A percentile compares a stretch with the other conserved stretches of the same genome.
Evolutionary conservation across 2,888 invertebrate genomes (phyloP).

Genomic region (Teinopalpus imperialis): DNA sequence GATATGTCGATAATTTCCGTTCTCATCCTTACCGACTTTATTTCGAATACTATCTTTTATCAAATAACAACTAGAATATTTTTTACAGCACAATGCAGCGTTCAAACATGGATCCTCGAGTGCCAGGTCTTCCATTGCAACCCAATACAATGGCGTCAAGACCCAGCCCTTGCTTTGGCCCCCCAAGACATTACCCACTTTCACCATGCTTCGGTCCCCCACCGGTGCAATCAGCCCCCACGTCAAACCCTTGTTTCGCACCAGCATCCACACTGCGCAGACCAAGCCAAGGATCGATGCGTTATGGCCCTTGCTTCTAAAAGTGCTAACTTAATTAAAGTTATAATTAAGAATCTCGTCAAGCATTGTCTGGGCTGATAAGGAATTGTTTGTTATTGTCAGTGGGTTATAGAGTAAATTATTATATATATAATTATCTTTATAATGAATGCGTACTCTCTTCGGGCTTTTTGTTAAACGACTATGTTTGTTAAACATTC

Average conservation of each 20-base stretch:
- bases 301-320: conserved; percentile 37
- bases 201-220: conserved; percentile 35
- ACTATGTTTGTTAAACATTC: background rate
- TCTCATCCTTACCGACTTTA: too few species aligned
- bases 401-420: too few species aligned
- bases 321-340: conserved; percentile 3
- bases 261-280: conserved; percentile 46
- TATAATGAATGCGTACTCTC: background rate
- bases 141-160: conserved; percentile 27
- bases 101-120: conserved; percentile 35
- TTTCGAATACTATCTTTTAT: too few species aligned
- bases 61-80: too few species aligned
- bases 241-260: conserved; percentile 51
- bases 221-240: conserved; percentile 8
- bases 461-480: background rate
- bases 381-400: background rate
- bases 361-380: background rate
- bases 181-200: conserved; percentile 22
- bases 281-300: conserved; percentile 17
- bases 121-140: conserved; percentile 20
- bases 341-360: conserved; percentile 41
- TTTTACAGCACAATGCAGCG: conserved; percentile 60
- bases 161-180: conserved; percentile 45
- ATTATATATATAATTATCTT: background rate
- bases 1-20: too few species aligned